Percentiles rank a stretch among this genome's conserved stretches.
These are phyloP conservation scores for Noctilio leporinus DNA, from an alignment of 2,113 vertebrate species.

Conservation along the genomic window DNA sequence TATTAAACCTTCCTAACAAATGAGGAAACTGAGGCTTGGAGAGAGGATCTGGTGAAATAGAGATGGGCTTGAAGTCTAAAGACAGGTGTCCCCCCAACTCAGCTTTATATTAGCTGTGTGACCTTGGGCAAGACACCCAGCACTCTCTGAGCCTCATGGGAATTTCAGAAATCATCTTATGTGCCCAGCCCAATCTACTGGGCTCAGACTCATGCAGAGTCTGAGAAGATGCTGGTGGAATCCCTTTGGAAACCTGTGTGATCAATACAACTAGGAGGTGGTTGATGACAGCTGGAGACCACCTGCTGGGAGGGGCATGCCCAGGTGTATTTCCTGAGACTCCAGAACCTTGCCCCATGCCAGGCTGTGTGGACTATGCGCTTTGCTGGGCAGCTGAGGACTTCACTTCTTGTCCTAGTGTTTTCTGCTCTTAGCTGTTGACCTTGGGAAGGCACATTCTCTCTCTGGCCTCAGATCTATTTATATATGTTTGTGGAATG, in stretches of 20 bases:
- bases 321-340: neutral
- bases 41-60: neutral
- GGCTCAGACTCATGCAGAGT: neutral
- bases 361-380: neutral
- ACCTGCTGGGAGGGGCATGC: neutral
- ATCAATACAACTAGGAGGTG: neutral
- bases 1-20: neutral
- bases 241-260: rapidly evolving
- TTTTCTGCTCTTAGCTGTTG: neutral
- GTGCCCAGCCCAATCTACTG: neutral
- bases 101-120: neutral
- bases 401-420: too few relatives aligned
- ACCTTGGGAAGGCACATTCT: neutral
- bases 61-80: neutral
- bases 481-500: neutral
- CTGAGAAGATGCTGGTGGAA: neutral
- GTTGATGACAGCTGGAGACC: neutral
- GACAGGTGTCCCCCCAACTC: neutral
- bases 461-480: neutral
- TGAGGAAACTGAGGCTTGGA: neutral
- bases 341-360: neutral
- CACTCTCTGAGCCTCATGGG: neutral
- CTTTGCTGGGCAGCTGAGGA: neutral
- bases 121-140: neutral
- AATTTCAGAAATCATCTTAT: neutral